A percentile compares a stretch with the other conserved stretches of the same genome.
Evolutionary conservation across 1,140 invertebrate genomes (phyloP).

Genomic region (Lepidurus arcticus): DNA sequence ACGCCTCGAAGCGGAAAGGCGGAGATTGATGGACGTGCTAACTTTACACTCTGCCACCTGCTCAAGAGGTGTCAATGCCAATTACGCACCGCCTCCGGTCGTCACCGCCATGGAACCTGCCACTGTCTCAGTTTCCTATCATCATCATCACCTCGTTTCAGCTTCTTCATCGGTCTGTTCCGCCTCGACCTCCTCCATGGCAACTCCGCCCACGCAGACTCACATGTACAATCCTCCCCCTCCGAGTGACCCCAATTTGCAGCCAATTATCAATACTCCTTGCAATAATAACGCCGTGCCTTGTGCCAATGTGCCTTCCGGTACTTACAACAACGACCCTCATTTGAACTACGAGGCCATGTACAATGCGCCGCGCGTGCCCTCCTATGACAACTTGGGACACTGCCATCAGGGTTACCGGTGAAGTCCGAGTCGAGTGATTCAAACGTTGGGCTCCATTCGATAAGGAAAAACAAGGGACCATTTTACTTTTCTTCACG

Average conservation of each 20-base stretch:
- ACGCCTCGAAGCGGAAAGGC: conserved; percentile 64
- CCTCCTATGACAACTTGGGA: neutral
- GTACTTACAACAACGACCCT: neutral
- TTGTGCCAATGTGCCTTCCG: neutral
- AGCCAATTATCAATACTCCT: conserved; percentile 5
- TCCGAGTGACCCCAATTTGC: neutral
- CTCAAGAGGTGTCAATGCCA: conserved; percentile 14
- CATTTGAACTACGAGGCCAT: neutral
- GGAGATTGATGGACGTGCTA: conserved; percentile 66
- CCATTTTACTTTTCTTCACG: neutral
- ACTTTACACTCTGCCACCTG: conserved; percentile 62
- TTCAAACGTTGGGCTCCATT: neutral
- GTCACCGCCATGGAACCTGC: conserved; percentile 3
- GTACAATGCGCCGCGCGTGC: neutral
- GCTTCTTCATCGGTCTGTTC: neutral
- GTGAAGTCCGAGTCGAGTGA: neutral
- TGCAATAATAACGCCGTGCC: neutral
- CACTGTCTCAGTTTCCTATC: neutral
- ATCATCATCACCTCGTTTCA: neutral
- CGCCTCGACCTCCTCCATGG: neutral
- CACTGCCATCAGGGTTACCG: neutral
- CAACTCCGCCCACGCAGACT: neutral
- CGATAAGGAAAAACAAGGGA: neutral
- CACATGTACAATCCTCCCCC: neutral
- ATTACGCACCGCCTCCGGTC: neutral